Evolutionary conservation across 2,888 invertebrate genomes (phyloP).

Genomic region (Aleiodes alternator): DNA sequence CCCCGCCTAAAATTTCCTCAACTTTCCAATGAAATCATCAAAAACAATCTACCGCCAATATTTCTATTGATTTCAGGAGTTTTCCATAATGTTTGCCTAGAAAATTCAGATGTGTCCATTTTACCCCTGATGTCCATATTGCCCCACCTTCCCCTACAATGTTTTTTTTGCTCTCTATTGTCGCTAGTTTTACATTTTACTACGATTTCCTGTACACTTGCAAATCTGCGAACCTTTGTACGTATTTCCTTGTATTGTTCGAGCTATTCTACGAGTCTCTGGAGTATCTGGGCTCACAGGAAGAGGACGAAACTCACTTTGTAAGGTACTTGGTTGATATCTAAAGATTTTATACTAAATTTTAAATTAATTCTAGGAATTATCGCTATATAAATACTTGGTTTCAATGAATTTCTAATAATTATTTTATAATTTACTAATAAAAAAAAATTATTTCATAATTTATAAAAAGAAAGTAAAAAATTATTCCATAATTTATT

Average conservation of each 20-base stretch:
- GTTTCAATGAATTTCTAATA: too few species aligned
- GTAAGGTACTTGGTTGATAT: conserved; percentile 55
- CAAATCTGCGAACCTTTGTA: conserved; percentile 50
- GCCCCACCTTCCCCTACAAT: conserved; percentile 22
- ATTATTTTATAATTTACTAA: background rate
- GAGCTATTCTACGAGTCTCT: conserved; percentile 11
- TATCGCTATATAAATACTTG: background rate
- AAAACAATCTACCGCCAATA: too few species aligned
- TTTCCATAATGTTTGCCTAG: too few species aligned
- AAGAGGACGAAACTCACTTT: conserved; percentile 49
- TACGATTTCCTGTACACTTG: conserved; percentile 52
- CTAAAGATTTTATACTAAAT: conserved; percentile 48
- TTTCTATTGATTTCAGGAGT: too few species aligned
- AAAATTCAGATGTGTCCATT: too few species aligned
- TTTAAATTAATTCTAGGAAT: conserved; percentile 5
- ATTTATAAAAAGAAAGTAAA: background rate
- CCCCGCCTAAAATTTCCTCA: too few species aligned
- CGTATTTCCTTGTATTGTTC: conserved; percentile 21
- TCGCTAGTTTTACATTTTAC: conserved; percentile 54
- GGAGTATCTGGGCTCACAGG: conserved; percentile 13
- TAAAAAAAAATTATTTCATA: too few species aligned
- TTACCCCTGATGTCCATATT: too few species aligned
- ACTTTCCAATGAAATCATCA: too few species aligned
- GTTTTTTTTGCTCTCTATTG: background rate
- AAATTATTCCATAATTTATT: too few species aligned